Conservation (phyloP, 2,113 vertebrate genomes). For the Microcebus jonahi region DNA sequence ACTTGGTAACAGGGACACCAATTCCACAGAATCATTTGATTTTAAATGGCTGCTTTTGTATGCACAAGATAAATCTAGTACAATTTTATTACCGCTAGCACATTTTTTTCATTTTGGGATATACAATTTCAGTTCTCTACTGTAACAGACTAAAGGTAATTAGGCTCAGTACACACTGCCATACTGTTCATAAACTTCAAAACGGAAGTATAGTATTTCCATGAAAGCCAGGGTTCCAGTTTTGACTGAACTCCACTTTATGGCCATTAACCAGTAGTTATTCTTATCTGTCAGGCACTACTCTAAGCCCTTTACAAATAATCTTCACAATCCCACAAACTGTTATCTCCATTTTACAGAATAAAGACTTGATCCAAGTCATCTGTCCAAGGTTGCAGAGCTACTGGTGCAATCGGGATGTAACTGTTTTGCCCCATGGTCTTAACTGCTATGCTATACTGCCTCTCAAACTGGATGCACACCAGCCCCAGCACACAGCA, state of each 20-base stretch:
- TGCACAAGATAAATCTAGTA: neutral
- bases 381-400: neutral
- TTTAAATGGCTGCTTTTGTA: neutral
- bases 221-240: neutral
- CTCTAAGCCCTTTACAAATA: neutral
- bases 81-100: too few relatives aligned
- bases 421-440: neutral
- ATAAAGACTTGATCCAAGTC: neutral
- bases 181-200: neutral
- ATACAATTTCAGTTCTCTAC: neutral
- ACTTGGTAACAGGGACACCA: neutral
- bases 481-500: neutral
- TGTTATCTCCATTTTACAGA: neutral
- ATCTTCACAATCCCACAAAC: neutral
- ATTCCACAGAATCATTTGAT: neutral
- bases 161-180: neutral
- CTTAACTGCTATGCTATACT: rapidly evolving
- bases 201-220: neutral
- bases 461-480: neutral
- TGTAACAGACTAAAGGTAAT: neutral
- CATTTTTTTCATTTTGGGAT: neutral
- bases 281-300: neutral
- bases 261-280: neutral
- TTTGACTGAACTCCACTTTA: neutral
- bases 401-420: neutral